Evolutionary conservation across 2,888 invertebrate genomes (phyloP).

Genomic region (Syritta pipiens): DNA sequence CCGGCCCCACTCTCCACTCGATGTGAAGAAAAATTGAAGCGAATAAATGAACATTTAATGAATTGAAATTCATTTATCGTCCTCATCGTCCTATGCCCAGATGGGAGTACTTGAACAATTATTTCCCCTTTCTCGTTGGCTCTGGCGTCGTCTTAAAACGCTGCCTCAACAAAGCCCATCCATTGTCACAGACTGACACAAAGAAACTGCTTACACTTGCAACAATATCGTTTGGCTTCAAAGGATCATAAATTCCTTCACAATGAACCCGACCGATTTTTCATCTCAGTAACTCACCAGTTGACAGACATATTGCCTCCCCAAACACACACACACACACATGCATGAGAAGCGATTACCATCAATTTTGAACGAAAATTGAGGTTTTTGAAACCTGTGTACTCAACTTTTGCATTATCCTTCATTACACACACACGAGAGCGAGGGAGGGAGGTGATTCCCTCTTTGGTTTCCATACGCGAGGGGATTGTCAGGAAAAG

Average conservation of each 20-base stretch:
- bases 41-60: slow-evolving; percentile 59
- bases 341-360: slow-evolving; percentile 29
- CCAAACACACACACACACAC: not conserved
- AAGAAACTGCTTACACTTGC: slow-evolving; percentile 61
- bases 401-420: slow-evolving; percentile 64
- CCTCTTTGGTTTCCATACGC: slow-evolving; percentile 32
- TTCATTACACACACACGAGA: slow-evolving; percentile 51
- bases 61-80: slow-evolving; percentile 66
- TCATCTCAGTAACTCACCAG: slow-evolving; percentile 61
- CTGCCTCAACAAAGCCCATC: slow-evolving; percentile 34
- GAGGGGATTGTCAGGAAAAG: slow-evolving; percentile 37
- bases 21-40: slow-evolving; percentile 18
- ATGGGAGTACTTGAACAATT: slow-evolving; percentile 54
- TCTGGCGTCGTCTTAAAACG: no score
- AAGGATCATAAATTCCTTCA: slow-evolving; percentile 58
- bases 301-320: slow-evolving; percentile 53
- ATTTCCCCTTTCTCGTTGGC: slow-evolving; percentile 24
- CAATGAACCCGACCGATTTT: slow-evolving; percentile 54
- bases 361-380: slow-evolving; percentile 53
- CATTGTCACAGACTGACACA: slow-evolving; percentile 43
- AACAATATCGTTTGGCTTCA: slow-evolving; percentile 56
- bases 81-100: slow-evolving; percentile 27
- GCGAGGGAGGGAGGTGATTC: not conserved
- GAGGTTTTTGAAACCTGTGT: slow-evolving; percentile 55
- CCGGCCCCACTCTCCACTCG: slow-evolving; percentile 11